Evolutionary conservation across 1,140 invertebrate genomes (phyloP), one percentile per base, ranked within the genome.

Genomic region (Drosophila guanche): DNA sequence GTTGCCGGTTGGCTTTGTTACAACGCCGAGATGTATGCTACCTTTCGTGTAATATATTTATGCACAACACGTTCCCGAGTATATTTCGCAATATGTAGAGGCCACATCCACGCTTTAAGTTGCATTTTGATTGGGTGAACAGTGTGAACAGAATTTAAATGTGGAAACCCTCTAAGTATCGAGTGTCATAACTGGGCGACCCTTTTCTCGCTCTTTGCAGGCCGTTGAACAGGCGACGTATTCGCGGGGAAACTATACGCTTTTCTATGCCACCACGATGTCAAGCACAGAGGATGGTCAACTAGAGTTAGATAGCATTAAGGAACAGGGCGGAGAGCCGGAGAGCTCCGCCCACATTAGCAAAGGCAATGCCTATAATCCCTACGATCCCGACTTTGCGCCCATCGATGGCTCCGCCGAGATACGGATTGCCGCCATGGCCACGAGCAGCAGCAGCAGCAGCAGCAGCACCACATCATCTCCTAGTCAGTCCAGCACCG

Each of bases 211-310:
- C 41, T 27, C 12, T 47, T 69, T 77, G 3, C 63, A 91, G 90
- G 79, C 86, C 55, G 63, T 78, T 42, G 67, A 83, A 69, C 86
- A 91, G 45, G 73, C 86, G 68, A 91, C 84, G 57, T 90, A 91
- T 52, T 90, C 75, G 66, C 79, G 84, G 78, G 90, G 84, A 91
- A 90, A 91, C 75, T 75, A 79, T 89, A 91, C 90, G 74, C 90
- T 90, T 89, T 89, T 79, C 62, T 90, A 91, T 62, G 83, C 79
- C 80, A 85, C 86, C 83, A 76, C 84, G 56, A 72, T 69, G 83
- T 89, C 83, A 59, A 88, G 79, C 75, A 83, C 83, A 67, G 75
- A 83, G 83, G 84, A 79, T 69, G 79, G 73, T 56, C 79, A 88
- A 73, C 55, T 89, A 89, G 74, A 68, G 52, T 63, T 83, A 88